Evolutionary conservation across 1,140 invertebrate genomes (phyloP).

Genomic region (Drosophila funebris): DNA sequence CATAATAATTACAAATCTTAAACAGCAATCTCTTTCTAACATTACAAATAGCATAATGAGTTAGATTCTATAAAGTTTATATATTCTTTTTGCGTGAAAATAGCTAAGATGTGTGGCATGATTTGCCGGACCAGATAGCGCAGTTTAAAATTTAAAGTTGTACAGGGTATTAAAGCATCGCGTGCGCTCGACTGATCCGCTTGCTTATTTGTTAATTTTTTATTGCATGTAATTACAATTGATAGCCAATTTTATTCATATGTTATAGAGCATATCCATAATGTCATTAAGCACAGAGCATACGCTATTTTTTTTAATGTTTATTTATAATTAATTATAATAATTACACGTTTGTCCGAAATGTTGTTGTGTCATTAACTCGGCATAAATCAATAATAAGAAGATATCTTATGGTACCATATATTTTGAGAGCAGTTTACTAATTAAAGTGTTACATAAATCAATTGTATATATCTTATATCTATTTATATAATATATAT

Average conservation of each 20-base stretch:
- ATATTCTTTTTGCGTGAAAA: too few species aligned
- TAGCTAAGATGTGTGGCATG: too few species aligned
- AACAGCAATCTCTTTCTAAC: too few species aligned
- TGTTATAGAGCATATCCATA: constrained; percentile 11
- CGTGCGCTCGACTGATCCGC: too few species aligned
- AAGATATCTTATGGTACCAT: background rate
- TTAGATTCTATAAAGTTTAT: too few species aligned
- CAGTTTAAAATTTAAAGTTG: too few species aligned
- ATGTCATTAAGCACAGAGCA: constrained; percentile 5
- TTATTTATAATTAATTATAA: constrained; percentile 59
- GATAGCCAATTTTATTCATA: constrained; percentile 17
- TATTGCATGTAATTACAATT: background rate
- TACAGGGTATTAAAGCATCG: too few species aligned
- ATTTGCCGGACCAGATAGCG: too few species aligned
- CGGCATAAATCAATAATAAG: constrained; percentile 61
- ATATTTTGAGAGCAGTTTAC: constrained; percentile 21
- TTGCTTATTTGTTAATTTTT: constrained; percentile 6
- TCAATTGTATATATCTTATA: too few species aligned
- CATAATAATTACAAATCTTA: too few species aligned
- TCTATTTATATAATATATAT: too few species aligned
- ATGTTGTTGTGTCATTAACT: constrained; percentile 56
- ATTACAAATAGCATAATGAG: too few species aligned
- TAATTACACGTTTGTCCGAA: constrained; percentile 49
- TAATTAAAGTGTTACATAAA: constrained; percentile 69
- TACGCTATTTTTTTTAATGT: constrained; percentile 21